Percentiles rank a stretch among this genome's conserved stretches.
These are phyloP conservation scores for Aphidoletes aphidimyza DNA, from an alignment of 2,888 invertebrate genomes.

Conservation along the genomic window DNA sequence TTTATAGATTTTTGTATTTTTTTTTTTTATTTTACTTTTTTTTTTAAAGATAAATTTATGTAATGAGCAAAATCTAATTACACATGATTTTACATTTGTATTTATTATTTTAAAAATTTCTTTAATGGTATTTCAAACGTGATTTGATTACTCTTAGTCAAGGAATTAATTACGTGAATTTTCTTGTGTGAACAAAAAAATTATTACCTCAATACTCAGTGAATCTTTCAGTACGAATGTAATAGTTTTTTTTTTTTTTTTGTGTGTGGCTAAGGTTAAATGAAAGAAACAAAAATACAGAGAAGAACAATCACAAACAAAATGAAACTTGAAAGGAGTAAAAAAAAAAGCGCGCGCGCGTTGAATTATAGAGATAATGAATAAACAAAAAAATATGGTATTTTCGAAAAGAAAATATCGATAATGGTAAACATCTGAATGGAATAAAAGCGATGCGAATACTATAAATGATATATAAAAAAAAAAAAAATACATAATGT, in stretches of 20 bases:
- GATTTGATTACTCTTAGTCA: not conserved
- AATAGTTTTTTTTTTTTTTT: slow-evolving; percentile 12
- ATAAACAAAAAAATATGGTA: too few relatives aligned
- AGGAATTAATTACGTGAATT: not conserved
- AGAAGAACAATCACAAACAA: not conserved
- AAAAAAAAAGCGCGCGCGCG: too few relatives aligned
- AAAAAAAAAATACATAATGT: too few relatives aligned
- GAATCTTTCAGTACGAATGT: not conserved
- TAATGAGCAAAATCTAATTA: slow-evolving; percentile 26
- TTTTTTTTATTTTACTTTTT: not conserved
- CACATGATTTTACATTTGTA: slow-evolving; percentile 23
- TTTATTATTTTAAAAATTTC: not conserved
- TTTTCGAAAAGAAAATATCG: too few relatives aligned
- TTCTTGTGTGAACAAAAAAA: not conserved
- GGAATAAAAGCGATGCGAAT: too few relatives aligned
- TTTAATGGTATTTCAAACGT: not conserved
- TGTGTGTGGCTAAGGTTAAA: too few relatives aligned
- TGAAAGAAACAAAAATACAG: not conserved
- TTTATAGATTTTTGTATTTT: too few relatives aligned
- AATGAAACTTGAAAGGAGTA: not conserved
- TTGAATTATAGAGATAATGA: too few relatives aligned
- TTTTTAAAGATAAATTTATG: not conserved
- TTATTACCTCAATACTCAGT: slow-evolving; percentile 26
- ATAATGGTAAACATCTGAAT: too few relatives aligned
- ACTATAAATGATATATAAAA: too few relatives aligned